phyloP scores from a whole-genome alignment of 2,113 vertebrate genomes.

The Pyxicephalus adspersus region DNA sequence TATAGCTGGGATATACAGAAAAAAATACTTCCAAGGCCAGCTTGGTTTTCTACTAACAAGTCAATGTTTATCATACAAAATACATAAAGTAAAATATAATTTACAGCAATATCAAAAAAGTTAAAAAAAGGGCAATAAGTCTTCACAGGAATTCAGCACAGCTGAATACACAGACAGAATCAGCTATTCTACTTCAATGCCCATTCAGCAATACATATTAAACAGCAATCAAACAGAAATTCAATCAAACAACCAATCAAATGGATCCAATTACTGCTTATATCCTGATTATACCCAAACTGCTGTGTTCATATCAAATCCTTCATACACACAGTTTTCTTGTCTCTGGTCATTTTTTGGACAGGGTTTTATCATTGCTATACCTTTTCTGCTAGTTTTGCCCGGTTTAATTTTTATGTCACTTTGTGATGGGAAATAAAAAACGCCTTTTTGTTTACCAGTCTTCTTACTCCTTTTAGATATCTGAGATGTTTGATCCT shows the following conservation, averaged over 20 bases:
- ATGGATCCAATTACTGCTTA: neutral
- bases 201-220: neutral
- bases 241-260: neutral
- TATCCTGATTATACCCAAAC: conserved; percentile 87
- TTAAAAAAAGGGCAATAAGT: neutral
- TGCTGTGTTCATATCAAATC: conserved; percentile 93
- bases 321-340: conserved; percentile 69
- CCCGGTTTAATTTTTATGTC: conserved; percentile 67
- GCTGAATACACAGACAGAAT: conserved; percentile 20
- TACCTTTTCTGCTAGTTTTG: conserved; percentile 59
- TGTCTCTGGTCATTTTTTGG: conserved; percentile 66
- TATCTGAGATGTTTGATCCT: conserved; percentile 73
- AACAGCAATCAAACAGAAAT: too few relatives aligned
- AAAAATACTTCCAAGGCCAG: conserved; percentile 20
- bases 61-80: neutral
- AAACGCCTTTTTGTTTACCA: conserved; percentile 78
- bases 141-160: neutral
- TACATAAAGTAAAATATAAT: neutral
- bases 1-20: neutral
- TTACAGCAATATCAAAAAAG: neutral
- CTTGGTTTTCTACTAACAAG: conserved; percentile 3
- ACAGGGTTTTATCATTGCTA: conserved; percentile 66
- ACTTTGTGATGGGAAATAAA: conserved; percentile 82
- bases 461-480: conserved; percentile 85
- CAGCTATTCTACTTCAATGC: neutral